phyloP scores from a whole-genome alignment of 2,113 vertebrate genomes.

The Hoplias malabaricus region DNA sequence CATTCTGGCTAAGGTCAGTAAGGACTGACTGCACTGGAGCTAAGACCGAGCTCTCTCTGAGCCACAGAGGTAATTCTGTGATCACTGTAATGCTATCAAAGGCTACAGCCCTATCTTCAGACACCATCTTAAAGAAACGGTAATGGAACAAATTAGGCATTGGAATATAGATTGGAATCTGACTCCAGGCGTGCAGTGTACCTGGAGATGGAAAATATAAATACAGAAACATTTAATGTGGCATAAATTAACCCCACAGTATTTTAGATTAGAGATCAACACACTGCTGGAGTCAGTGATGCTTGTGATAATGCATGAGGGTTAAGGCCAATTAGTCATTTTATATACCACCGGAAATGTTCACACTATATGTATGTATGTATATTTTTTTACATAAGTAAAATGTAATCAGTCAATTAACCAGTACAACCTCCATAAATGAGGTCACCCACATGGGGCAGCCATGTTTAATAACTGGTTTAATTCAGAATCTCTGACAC shows the following conservation, averaged over 20 bases:
- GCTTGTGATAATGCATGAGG: not conserved
- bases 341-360: not conserved
- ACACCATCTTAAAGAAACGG: conserved; percentile 28
- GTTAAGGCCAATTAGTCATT: not conserved
- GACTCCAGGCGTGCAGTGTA: not conserved
- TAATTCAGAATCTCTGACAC: too few species aligned
- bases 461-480: too few species aligned
- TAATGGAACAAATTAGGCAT: conserved; percentile 25
- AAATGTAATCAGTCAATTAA: too few species aligned
- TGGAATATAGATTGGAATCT: conserved; percentile 23
- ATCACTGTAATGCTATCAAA: conserved; percentile 40
- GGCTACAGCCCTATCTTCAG: conserved; percentile 8
- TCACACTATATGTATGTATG: too few species aligned
- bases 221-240: not conserved
- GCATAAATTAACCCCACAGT: too few species aligned
- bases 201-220: not conserved
- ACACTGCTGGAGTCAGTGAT: not conserved
- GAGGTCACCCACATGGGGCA: too few species aligned
- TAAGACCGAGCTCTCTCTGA: conserved; percentile 24
- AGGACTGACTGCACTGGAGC: conserved; percentile 28
- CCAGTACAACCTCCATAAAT: too few species aligned
- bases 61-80: conserved; percentile 25
- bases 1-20: conserved; percentile 47
- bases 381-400: too few species aligned
- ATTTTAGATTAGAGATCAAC: not conserved